Conservation (phyloP, 1,140 invertebrate genomes). For the Drosophila quadrilineata region DNA sequence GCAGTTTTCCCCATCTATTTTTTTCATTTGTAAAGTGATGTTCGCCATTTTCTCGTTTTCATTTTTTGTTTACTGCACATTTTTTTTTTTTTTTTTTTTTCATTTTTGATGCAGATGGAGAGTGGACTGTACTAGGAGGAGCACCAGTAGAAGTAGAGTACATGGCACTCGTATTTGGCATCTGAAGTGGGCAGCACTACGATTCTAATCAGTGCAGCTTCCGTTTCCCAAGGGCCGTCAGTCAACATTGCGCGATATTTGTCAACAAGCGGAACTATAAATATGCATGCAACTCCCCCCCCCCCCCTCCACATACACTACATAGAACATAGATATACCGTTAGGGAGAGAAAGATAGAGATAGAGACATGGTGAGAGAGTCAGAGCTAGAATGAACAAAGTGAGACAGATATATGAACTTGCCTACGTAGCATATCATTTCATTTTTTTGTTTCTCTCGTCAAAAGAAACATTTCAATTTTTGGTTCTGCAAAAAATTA, state of each 20-base stretch:
- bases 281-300: slow-evolving; percentile 62
- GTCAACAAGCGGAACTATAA: slow-evolving; percentile 79
- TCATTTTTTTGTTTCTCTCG: slow-evolving; percentile 51
- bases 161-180: too few species aligned
- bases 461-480: slow-evolving; percentile 48
- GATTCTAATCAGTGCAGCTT: slow-evolving; percentile 78
- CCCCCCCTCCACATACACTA: too few species aligned
- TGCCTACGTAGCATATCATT: slow-evolving; percentile 43
- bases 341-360: neutral
- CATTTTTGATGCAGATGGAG: neutral
- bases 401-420: too few species aligned
- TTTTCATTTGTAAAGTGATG: slow-evolving; percentile 14
- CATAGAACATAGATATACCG: neutral
- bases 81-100: slow-evolving; percentile 13
- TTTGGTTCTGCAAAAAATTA: too few species aligned
- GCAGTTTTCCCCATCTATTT: neutral
- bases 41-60: too few species aligned
- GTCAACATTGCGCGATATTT: slow-evolving; percentile 72
- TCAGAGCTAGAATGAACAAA: slow-evolving; percentile 21
- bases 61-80: slow-evolving; percentile 19
- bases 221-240: slow-evolving; percentile 53
- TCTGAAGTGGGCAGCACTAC: slow-evolving; percentile 50
- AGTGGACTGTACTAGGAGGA: neutral
- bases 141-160: too few species aligned
- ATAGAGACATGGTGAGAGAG: neutral